Conservation (phyloP, 2,888 invertebrate species). For the Stenchaetothrips biformis region DNA sequence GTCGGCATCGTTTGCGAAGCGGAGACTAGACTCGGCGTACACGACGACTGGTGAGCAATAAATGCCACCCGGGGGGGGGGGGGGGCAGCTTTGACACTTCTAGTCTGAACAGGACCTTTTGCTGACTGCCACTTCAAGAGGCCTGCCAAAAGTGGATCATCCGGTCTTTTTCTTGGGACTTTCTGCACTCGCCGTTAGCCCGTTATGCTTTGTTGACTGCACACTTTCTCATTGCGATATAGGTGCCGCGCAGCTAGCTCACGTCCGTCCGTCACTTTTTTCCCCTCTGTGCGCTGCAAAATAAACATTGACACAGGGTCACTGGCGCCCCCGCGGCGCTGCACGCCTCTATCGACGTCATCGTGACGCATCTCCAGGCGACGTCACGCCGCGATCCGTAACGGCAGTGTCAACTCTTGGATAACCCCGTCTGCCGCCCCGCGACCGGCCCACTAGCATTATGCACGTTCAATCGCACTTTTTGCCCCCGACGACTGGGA, state of each 20-base stretch:
- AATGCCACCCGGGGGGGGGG: neutral
- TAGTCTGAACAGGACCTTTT: no score
- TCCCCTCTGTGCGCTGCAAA: neutral
- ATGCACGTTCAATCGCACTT: no score
- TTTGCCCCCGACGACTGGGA: no score
- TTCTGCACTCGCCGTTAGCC: no score
- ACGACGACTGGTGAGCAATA: neutral
- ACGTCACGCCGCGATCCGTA: no score
- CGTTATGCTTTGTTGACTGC: neutral
- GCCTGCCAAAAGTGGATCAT: no score
- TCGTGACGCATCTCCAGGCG: neutral
- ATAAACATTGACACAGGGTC: neutral
- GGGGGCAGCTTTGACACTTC: no score
- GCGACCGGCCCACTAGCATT: no score
- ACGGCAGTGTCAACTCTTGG: no score
- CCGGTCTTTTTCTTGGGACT: no score
- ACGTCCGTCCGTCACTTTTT: neutral
- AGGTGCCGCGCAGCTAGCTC: neutral
- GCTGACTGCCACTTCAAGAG: no score
- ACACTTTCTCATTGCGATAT: neutral
- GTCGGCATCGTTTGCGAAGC: neutral
- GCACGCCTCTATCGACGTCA: neutral
- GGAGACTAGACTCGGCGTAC: neutral
- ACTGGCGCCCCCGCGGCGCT: neutral
- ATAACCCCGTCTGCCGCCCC: no score